phyloP scores from a whole-genome alignment of 2,888 invertebrate species.

The Minunthozetes semirufus region DNA sequence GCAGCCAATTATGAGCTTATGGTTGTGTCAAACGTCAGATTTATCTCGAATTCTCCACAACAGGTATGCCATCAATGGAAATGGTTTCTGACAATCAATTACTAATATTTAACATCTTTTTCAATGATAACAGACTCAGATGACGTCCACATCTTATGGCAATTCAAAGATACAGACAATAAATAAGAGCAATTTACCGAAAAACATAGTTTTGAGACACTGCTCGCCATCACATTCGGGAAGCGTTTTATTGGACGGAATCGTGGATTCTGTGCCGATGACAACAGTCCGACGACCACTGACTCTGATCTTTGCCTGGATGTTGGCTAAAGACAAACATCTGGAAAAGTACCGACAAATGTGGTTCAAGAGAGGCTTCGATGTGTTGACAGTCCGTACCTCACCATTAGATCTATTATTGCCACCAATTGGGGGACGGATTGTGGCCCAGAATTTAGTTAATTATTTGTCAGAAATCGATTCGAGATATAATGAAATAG shows the following conservation, averaged over 20 bases:
- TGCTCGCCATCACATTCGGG: neutral
- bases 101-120: neutral
- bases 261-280: neutral
- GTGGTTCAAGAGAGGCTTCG: conserved; percentile 75
- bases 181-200: neutral
- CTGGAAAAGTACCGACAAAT: conserved; percentile 73
- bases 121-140: neutral
- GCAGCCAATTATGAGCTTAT: neutral
- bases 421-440: conserved; percentile 72
- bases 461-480: conserved; percentile 61
- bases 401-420: conserved; percentile 78
- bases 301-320: conserved; percentile 74
- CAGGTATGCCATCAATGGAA: neutral
- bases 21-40: neutral
- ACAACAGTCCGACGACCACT: conserved; percentile 46
- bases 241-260: neutral
- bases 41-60: neutral
- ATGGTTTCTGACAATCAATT: neutral
- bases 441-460: conserved; percentile 66
- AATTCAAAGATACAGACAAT: neutral
- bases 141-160: neutral
- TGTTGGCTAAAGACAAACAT: conserved; percentile 73
- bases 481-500: conserved; percentile 57
- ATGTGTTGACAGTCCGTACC: conserved; percentile 69
- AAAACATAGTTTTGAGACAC: neutral